Conservation (phyloP, 1,140 invertebrate species). For the Cotesia vestalis region DNA sequence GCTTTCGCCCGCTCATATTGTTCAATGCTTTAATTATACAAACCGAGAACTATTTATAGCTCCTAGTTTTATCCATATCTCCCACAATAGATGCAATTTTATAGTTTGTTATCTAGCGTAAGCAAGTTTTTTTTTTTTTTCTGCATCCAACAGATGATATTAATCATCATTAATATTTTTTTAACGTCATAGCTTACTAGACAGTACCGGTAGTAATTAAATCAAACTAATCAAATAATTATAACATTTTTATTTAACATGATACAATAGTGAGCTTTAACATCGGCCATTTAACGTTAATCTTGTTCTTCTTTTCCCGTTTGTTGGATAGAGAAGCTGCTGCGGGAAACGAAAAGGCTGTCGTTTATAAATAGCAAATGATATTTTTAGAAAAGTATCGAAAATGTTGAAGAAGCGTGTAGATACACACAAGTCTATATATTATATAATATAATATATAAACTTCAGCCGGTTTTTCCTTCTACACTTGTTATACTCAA, state of each 20-base stretch:
- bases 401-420: conserved; percentile 34
- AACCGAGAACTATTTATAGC: conserved; percentile 43
- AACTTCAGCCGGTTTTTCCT: background rate
- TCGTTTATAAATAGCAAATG: conserved; percentile 46
- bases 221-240: too few species aligned
- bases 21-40: conserved; percentile 51
- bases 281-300: conserved; percentile 22
- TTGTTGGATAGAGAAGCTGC: conserved; percentile 21
- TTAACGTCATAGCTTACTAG: too few species aligned
- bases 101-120: conserved; percentile 19
- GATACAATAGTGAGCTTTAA: background rate
- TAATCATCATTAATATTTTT: background rate
- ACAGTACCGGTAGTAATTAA: too few species aligned
- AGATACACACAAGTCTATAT: conserved; percentile 2
- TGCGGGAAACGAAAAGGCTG: conserved; percentile 31
- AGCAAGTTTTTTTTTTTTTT: background rate
- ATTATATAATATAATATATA: background rate
- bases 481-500: background rate
- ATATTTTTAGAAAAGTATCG: conserved; percentile 48
- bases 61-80: conserved; percentile 35
- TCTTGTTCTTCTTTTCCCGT: conserved; percentile 10
- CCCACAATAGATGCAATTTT: conserved; percentile 30
- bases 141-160: conserved; percentile 1
- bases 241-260: too few species aligned
- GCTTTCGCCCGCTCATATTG: conserved; percentile 47